phyloP scores from a whole-genome alignment of 2,797 vertebrate species.

The Agapornis canus region DNA sequence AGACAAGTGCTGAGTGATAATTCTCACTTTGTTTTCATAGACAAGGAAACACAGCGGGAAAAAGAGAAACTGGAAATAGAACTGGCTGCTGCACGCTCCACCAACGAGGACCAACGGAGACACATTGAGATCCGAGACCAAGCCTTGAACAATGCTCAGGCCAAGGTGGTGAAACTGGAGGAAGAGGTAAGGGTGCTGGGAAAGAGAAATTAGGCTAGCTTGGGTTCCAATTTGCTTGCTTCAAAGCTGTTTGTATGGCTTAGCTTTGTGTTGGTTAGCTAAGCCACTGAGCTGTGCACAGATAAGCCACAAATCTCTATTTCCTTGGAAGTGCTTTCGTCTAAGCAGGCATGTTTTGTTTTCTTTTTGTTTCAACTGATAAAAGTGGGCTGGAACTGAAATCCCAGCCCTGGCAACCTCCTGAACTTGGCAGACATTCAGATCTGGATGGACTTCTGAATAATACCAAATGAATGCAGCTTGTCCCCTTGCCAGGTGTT shows the following conservation, averaged over 20 bases:
- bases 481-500: constrained; percentile 27
- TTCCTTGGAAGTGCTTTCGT: constrained; percentile 25
- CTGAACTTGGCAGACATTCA: constrained; percentile 10
- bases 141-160: constrained; percentile 95
- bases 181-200: constrained; percentile 87
- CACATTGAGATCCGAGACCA: constrained; percentile 98
- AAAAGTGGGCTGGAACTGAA: constrained; percentile 3
- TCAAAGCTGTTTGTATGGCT: constrained; percentile 8
- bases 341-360: neutral
- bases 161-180: constrained; percentile 96
- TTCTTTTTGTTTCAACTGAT: constrained; percentile 34
- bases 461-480: neutral
- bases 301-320: constrained; percentile 15
- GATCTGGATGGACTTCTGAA: constrained; percentile 12
- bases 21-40: constrained; percentile 70
- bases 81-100: constrained; percentile 87
- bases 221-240: neutral
- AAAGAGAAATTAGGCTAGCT: neutral
- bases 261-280: constrained; percentile 13
- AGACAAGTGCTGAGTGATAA: neutral
- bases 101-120: constrained; percentile 93
- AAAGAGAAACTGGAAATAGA: constrained; percentile 97
- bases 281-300: neutral
- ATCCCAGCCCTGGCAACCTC: neutral
- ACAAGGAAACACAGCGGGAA: constrained; percentile 92